These are phyloP conservation scores for Zophobas atratus DNA, from an alignment of 1,140 invertebrate species.

Conservation along the genomic window DNA sequence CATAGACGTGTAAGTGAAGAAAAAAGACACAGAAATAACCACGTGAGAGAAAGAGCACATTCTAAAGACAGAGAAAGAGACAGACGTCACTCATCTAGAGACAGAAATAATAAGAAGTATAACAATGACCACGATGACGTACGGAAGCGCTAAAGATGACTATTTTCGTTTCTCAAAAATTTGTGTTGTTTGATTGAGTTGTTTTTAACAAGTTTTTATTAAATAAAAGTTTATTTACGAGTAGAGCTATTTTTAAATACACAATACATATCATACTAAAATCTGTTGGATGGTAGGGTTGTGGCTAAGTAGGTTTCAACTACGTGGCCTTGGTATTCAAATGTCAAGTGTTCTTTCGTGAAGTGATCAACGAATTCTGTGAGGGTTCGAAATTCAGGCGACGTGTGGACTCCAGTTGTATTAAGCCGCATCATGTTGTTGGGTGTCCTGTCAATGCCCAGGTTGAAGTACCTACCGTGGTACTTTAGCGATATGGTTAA, in stretches of 20 bases:
- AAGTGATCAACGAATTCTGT: slow-evolving; percentile 46
- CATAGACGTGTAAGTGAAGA: not conserved
- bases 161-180: not conserved
- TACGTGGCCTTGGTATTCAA: not conserved
- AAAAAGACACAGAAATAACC: not conserved
- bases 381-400: slow-evolving; percentile 48
- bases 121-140: not conserved
- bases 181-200: not conserved
- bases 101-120: not conserved
- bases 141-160: slow-evolving; percentile 7
- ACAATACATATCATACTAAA: not conserved
- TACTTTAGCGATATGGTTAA: slow-evolving; percentile 48
- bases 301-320: not conserved
- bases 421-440: slow-evolving; percentile 31
- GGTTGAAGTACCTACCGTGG: slow-evolving; percentile 41
- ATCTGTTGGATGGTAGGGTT: not conserved
- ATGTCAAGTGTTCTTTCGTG: slow-evolving; percentile 32
- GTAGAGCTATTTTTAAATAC: not conserved
- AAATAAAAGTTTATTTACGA: not conserved
- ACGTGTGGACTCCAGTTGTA: not conserved
- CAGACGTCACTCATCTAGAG: not conserved
- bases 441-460: slow-evolving; percentile 44
- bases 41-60: not conserved
- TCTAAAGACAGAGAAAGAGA: not conserved
- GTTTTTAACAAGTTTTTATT: not conserved